A percentile compares a stretch with the other conserved stretches of the same genome.
Evolutionary conservation across 2,888 invertebrate genomes (phyloP).

Genomic region (Oxytorus armatus): DNA sequence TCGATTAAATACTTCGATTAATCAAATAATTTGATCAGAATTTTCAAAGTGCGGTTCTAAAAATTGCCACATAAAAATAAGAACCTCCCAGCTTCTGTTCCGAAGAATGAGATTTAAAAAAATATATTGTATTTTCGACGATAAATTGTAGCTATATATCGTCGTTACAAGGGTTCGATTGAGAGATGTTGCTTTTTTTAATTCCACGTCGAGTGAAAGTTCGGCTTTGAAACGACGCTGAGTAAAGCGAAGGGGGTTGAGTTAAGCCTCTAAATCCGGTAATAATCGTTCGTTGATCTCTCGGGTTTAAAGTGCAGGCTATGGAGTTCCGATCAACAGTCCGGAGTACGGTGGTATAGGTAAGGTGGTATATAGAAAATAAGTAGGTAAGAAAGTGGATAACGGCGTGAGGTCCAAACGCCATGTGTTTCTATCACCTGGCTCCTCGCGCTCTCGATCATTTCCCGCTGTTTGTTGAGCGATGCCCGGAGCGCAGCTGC

Average conservation of each 20-base stretch:
- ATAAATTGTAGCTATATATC: no score
- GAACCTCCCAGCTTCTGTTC: no score
- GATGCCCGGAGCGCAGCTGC: constrained; percentile 49
- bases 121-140: no score
- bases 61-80: no score
- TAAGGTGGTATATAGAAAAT: constrained; percentile 9
- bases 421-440: constrained; percentile 76
- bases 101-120: no score
- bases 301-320: not conserved
- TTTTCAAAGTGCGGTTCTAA: no score
- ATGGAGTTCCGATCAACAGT: not conserved
- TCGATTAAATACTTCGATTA: no score
- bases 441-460: constrained; percentile 46
- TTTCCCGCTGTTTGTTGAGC: constrained; percentile 66
- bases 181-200: not conserved
- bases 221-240: not conserved
- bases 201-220: not conserved
- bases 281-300: constrained; percentile 51
- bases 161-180: not conserved
- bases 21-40: no score
- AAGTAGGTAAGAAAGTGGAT: constrained; percentile 31
- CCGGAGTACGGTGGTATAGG: not conserved
- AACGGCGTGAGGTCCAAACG: constrained; percentile 64
- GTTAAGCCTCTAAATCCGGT: constrained; percentile 35
- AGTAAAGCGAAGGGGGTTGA: constrained; percentile 5